These are phyloP conservation scores for Thaleichthys pacificus DNA, from an alignment of 2,797 vertebrate genomes.

Conservation along the genomic window DNA sequence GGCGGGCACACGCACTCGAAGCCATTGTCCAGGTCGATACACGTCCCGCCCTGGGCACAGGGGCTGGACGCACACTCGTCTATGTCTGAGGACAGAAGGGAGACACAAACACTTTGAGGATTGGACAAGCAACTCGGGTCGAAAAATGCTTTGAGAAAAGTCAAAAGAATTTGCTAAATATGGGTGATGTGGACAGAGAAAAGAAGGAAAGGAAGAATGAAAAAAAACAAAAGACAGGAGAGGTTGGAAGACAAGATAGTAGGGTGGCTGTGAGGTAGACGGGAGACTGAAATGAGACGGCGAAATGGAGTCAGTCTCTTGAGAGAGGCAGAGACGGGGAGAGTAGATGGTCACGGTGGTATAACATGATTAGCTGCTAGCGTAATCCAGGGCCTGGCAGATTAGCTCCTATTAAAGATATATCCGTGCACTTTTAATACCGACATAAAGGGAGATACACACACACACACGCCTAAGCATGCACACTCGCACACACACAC, in stretches of 20 bases:
- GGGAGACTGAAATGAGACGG: neutral
- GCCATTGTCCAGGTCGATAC: constrained; percentile 86
- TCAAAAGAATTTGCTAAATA: neutral
- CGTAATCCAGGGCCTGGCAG: constrained; percentile 34
- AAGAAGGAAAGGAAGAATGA: too few species aligned
- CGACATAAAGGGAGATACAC: constrained; percentile 10
- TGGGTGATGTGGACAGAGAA: neutral
- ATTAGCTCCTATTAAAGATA: constrained; percentile 40
- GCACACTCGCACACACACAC: neutral
- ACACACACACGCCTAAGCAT: neutral
- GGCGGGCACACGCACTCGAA: constrained; percentile 92
- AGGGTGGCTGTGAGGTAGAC: neutral
- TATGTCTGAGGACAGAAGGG: constrained; percentile 73
- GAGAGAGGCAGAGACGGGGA: neutral
- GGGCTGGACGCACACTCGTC: constrained; percentile 89
- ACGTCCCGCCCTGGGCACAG: constrained; percentile 89
- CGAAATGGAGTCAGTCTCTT: neutral
- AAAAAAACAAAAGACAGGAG: neutral
- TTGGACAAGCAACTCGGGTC: too few species aligned
- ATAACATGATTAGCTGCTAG: constrained; percentile 30
- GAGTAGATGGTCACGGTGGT: constrained; percentile 14
- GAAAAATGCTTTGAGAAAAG: too few species aligned
- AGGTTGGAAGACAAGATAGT: neutral
- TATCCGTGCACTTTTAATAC: constrained; percentile 30
- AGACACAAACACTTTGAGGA: neutral